Evolutionary conservation across 35 echinoderm and acorn worm species (phyloP).

Genomic region (Heliocidaris tuberculata): DNA sequence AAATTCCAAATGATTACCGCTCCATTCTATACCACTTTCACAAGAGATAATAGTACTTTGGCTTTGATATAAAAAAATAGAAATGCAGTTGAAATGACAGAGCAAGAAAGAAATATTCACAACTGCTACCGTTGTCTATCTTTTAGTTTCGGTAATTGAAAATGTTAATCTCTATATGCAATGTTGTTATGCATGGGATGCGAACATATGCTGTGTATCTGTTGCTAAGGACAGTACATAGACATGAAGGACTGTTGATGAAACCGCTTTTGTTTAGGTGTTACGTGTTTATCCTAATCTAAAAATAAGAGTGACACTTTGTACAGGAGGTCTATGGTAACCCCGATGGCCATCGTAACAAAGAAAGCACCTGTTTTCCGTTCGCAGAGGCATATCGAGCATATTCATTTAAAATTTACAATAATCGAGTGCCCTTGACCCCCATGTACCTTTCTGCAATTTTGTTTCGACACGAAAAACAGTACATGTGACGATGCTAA

Average conservation of each 20-base stretch:
- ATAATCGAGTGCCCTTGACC: neutral
- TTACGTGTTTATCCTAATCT: neutral
- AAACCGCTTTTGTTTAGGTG: too few relatives aligned
- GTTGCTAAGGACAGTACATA: neutral
- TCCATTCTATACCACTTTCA: neutral
- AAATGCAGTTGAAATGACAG: neutral
- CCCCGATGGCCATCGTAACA: neutral
- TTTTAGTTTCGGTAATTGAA: neutral
- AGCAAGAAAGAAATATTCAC: neutral
- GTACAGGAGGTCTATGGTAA: neutral
- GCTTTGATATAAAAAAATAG: too few relatives aligned
- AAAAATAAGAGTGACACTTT: neutral
- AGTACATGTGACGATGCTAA: too few relatives aligned
- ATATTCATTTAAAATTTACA: neutral
- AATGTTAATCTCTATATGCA: neutral
- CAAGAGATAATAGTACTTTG: neutral
- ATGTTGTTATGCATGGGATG: too few relatives aligned
- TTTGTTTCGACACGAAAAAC: too few relatives aligned
- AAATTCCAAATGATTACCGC: neutral
- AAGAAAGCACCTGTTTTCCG: conserved; percentile 9
- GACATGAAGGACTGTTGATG: neutral
- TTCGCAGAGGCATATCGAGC: neutral
- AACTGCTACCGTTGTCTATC: neutral
- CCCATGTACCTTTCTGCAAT: neutral
- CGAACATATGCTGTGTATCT: neutral